Conservation (phyloP, 1,140 invertebrate species). For the Magallana angulata region DNA sequence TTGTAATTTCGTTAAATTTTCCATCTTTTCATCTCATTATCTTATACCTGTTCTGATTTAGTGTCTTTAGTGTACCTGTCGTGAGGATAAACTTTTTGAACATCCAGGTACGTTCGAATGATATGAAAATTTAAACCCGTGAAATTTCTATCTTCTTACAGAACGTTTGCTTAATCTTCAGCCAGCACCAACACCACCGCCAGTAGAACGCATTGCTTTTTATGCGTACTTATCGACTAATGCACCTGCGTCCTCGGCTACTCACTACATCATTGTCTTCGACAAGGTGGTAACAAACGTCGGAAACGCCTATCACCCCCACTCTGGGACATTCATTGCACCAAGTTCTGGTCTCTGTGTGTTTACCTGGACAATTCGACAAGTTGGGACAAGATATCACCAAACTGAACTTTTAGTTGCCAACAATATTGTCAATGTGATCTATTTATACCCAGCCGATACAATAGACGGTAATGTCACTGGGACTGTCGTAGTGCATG, state of each 20-base stretch:
- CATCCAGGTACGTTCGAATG: too few relatives aligned
- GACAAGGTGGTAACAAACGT: constrained; percentile 34
- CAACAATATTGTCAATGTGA: background rate
- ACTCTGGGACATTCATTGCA: background rate
- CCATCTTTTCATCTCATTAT: too few relatives aligned
- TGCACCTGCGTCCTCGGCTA: background rate
- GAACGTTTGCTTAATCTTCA: background rate
- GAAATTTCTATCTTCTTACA: background rate
- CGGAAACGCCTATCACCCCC: background rate
- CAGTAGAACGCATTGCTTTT: background rate
- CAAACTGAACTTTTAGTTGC: background rate
- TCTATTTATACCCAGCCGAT: background rate
- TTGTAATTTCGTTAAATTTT: too few relatives aligned
- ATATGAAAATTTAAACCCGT: too few relatives aligned
- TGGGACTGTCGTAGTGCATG: background rate
- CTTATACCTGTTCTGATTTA: too few relatives aligned
- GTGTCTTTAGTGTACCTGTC: too few relatives aligned
- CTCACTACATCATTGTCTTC: background rate
- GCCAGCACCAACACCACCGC: background rate
- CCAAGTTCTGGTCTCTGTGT: background rate
- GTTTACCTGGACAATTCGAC: constrained; percentile 34
- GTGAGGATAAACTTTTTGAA: too few relatives aligned
- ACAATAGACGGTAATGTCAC: background rate
- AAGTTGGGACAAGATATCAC: background rate
- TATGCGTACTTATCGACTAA: background rate